A percentile compares a stretch with the other conserved stretches of the same genome.
Conservation (phyloP, 2,888 invertebrate species). For the Drosophila niveifrons region DNA sequence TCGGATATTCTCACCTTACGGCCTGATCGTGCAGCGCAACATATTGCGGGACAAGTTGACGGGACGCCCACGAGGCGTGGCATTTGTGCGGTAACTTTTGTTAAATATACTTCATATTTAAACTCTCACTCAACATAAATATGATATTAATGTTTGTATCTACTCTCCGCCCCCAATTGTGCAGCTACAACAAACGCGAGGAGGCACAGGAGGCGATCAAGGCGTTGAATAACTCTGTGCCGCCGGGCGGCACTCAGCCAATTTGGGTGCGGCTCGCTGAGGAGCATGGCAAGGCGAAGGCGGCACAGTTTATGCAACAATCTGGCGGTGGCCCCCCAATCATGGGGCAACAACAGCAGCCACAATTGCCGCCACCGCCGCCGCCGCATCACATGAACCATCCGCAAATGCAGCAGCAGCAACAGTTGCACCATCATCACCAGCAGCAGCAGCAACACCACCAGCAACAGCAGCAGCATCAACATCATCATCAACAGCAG, state of each 20-base stretch:
- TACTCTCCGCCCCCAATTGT: no score
- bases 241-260: constrained; percentile 93
- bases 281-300: constrained; percentile 85
- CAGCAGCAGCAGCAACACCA: constrained; percentile 21
- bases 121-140: no score
- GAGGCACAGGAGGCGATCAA: constrained; percentile 96
- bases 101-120: no score
- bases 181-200: constrained; percentile 93
- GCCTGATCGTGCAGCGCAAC: constrained; percentile 96
- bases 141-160: no score
- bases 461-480: constrained; percentile 40
- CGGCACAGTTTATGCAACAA: constrained; percentile 83
- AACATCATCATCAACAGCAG: constrained; percentile 44
- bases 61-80: constrained; percentile 95
- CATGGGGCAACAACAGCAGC: constrained; percentile 48
- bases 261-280: constrained; percentile 89
- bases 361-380: constrained; percentile 36
- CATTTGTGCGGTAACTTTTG: constrained; percentile 92
- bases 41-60: constrained; percentile 95
- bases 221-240: constrained; percentile 92
- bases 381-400: constrained; percentile 42
- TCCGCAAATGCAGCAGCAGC: constrained; percentile 47
- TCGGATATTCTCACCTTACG: constrained; percentile 94
- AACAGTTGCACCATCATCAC: constrained; percentile 48
- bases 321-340: constrained; percentile 51